Percentiles rank a stretch among this genome's conserved stretches.
Evolutionary conservation across 2,888 invertebrate genomes (phyloP).

Genomic region (Poecilobothrus nobilitatus): DNA sequence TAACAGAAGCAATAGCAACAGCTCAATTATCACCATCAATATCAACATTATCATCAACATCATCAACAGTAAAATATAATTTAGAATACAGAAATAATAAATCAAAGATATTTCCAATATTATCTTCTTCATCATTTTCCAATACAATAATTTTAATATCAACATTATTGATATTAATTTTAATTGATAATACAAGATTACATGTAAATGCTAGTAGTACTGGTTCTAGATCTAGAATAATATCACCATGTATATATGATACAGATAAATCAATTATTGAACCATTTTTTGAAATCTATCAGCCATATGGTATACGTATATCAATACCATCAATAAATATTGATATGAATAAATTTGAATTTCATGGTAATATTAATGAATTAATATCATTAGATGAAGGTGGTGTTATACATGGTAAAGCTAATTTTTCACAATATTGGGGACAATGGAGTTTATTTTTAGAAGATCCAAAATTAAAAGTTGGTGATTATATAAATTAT

Average conservation of each 20-base stretch:
- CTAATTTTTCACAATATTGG: background rate
- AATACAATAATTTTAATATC: background rate
- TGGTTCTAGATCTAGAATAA: too few relatives aligned
- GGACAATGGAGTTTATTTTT: background rate
- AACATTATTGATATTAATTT: background rate
- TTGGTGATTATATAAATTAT: background rate
- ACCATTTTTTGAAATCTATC: background rate
- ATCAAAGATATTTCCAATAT: background rate
- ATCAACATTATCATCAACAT: background rate
- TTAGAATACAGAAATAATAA: background rate
- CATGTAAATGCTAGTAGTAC: background rate
- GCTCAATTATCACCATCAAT: too few relatives aligned
- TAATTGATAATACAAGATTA: background rate
- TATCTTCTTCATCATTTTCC: background rate
- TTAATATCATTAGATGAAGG: background rate
- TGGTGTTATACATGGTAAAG: background rate
- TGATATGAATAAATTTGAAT: background rate
- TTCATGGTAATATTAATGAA: constrained; percentile 7
- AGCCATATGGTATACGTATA: background rate
- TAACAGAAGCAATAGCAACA: too few relatives aligned
- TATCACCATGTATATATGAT: background rate
- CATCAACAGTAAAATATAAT: background rate
- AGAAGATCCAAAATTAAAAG: background rate
- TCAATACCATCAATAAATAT: background rate
- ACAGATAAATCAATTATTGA: background rate